Conservation (phyloP, 2,113 vertebrate genomes). For the Etia nguti region DNA sequence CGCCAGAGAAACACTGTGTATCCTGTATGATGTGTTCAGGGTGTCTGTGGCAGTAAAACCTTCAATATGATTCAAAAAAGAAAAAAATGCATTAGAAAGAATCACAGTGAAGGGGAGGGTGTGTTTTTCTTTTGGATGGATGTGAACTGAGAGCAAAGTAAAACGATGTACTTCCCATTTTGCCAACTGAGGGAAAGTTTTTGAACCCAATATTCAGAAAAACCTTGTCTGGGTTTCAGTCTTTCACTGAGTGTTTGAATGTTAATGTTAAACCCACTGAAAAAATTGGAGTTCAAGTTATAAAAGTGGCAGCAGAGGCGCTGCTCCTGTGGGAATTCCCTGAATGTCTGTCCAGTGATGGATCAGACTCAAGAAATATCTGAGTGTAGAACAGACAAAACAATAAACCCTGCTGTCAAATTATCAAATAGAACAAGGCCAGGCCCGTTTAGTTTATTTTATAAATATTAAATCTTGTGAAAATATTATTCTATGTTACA, state of each 20-base stretch:
- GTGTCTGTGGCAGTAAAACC: background rate
- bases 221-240: background rate
- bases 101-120: accelerated
- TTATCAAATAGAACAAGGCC: accelerated
- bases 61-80: background rate
- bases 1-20: background rate
- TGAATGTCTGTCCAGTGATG: background rate
- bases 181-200: background rate
- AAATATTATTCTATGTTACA: background rate
- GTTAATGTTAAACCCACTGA: accelerated
- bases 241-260: accelerated
- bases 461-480: background rate
- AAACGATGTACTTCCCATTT: accelerated
- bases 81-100: accelerated
- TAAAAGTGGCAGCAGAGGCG: accelerated
- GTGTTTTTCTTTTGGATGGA: accelerated
- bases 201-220: accelerated
- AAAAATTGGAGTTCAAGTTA: background rate
- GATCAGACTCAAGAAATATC: accelerated
- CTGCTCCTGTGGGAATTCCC: background rate
- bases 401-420: background rate
- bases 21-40: background rate
- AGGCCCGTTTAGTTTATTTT: accelerated
- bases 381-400: accelerated
- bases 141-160: background rate